These are phyloP conservation scores for Oxyura jamaicensis DNA, from an alignment of 2,113 vertebrate genomes.

Conservation along the genomic window DNA sequence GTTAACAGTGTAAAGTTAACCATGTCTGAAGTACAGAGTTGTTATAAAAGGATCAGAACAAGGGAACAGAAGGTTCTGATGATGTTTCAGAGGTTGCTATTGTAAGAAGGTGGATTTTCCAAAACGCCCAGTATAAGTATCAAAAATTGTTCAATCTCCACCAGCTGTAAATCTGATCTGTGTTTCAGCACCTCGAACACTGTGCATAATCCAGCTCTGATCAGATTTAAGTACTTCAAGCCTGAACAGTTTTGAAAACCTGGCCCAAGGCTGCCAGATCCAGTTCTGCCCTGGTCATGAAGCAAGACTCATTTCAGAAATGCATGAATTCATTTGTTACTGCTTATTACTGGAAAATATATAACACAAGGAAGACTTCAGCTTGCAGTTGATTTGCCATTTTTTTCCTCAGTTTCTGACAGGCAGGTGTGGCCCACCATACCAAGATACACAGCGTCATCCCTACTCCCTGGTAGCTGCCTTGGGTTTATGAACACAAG, in stretches of 20 bases:
- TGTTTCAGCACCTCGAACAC: neutral
- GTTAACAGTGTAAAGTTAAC: no score
- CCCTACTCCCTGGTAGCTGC: neutral
- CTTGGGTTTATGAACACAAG: neutral
- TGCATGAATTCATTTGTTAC: neutral
- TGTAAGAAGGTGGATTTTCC: neutral
- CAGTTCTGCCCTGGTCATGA: neutral
- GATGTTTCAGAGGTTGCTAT: neutral
- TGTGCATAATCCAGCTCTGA: neutral
- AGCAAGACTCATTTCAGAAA: neutral
- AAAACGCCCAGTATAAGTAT: neutral
- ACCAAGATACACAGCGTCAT: neutral
- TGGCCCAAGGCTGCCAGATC: neutral
- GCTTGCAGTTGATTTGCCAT: neutral
- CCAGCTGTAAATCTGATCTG: neutral
- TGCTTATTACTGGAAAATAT: neutral
- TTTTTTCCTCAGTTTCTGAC: neutral
- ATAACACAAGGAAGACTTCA: neutral
- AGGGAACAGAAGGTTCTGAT: neutral
- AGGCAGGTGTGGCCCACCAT: neutral
- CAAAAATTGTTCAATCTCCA: rapidly evolving
- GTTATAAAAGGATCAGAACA: neutral
- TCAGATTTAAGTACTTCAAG: neutral
- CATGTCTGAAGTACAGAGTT: neutral
- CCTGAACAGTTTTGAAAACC: neutral